These are phyloP conservation scores for Thamnophis elegans DNA, from an alignment of 2,797 vertebrate species.

Conservation along the genomic window DNA sequence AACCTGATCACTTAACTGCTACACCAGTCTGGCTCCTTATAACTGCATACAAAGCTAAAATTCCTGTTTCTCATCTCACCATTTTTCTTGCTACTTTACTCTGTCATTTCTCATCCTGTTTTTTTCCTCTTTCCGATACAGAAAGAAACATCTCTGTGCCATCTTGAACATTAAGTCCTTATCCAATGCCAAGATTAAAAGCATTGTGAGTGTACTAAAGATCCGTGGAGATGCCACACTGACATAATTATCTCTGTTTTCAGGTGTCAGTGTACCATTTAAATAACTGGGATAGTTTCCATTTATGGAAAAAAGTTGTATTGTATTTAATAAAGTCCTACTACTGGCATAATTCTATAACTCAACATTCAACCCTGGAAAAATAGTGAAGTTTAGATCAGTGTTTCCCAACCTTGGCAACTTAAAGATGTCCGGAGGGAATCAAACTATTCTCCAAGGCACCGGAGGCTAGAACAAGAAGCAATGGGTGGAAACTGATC, in stretches of 20 bases:
- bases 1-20: not conserved
- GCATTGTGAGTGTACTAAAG: constrained; percentile 75
- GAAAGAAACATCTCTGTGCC: constrained; percentile 77
- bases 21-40: not conserved
- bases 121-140: constrained; percentile 53
- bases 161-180: constrained; percentile 83
- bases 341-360: rapidly evolving
- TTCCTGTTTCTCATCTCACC: not conserved
- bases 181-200: constrained; percentile 65
- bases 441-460: no score
- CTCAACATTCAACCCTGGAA: not conserved
- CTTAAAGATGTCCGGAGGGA: no score
- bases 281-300: constrained; percentile 3
- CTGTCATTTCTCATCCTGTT: constrained; percentile 5
- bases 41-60: not conserved
- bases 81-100: not conserved
- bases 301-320: not conserved
- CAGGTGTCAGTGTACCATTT: constrained; percentile 66
- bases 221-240: constrained; percentile 30
- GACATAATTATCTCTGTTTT: constrained; percentile 54
- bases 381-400: not conserved
- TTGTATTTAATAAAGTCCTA: not conserved
- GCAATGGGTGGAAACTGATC: no score
- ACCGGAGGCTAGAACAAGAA: no score
- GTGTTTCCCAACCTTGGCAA: no score